phyloP scores from a whole-genome alignment of 2,797 vertebrate genomes.

The Phoeniculus purpureus region DNA sequence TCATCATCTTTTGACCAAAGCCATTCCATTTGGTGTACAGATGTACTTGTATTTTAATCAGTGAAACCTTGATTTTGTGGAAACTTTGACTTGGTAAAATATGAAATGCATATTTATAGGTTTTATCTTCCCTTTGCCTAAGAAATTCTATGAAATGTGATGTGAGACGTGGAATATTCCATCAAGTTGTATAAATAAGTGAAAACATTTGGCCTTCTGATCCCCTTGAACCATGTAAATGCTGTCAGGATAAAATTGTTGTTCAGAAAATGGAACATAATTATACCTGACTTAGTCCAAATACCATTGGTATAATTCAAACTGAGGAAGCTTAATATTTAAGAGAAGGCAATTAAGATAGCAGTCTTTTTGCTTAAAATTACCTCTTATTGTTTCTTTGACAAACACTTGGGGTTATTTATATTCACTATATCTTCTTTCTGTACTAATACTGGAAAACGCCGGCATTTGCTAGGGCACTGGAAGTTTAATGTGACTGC shows the following conservation, averaged over 20 bases:
- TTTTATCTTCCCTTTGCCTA: slow-evolving; percentile 28
- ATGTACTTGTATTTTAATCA: slow-evolving; percentile 42
- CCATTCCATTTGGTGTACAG: slow-evolving; percentile 22
- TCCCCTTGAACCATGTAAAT: slow-evolving; percentile 13
- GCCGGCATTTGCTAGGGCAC: neutral
- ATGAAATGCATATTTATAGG: slow-evolving; percentile 17
- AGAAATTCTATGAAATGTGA: neutral
- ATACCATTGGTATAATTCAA: neutral
- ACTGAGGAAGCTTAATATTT: slow-evolving; percentile 35
- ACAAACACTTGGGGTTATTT: slow-evolving; percentile 8
- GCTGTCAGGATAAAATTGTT: slow-evolving; percentile 44
- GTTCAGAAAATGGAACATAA: slow-evolving; percentile 50
- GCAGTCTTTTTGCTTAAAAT: neutral
- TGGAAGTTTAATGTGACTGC: neutral
- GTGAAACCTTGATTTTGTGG: neutral
- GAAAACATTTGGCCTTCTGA: slow-evolving; percentile 44
- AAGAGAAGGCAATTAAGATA: slow-evolving; percentile 48
- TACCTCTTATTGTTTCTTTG: neutral
- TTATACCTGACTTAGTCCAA: slow-evolving; percentile 48
- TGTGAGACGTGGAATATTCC: slow-evolving; percentile 13
- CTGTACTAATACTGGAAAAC: neutral
- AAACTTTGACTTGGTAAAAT: slow-evolving; percentile 14
- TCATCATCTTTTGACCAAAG: neutral
- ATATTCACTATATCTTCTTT: neutral
- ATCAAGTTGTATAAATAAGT: slow-evolving; percentile 57